These are phyloP conservation scores for Ibidorhyncha struthersii DNA, from an alignment of 2,113 vertebrate species.

Conservation along the genomic window DNA sequence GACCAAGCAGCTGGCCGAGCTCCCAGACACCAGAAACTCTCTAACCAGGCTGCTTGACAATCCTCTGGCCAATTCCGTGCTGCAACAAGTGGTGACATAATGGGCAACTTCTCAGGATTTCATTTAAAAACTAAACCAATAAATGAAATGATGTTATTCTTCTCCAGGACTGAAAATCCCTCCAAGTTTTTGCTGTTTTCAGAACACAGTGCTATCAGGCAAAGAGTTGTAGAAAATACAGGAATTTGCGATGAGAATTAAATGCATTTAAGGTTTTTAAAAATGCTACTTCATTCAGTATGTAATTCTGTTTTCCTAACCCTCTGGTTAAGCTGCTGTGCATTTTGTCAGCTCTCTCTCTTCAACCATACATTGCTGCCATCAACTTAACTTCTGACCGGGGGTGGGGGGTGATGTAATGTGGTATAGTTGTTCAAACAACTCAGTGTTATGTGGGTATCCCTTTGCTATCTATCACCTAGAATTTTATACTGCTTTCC, in stretches of 20 bases:
- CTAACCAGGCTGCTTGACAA: neutral
- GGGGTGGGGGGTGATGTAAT: accelerated
- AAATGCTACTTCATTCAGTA: neutral
- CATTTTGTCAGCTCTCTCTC: neutral
- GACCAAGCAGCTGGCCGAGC: accelerated
- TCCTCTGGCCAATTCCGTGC: neutral
- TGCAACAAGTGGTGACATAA: neutral
- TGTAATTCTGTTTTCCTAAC: neutral
- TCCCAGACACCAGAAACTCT: neutral
- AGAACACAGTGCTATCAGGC: neutral
- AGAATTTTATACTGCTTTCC: neutral
- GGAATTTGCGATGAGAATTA: neutral
- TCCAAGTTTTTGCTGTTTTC: neutral
- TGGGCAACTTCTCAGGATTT: accelerated
- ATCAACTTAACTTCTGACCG: neutral
- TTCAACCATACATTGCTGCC: neutral
- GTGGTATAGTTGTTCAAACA: neutral
- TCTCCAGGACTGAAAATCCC: accelerated
- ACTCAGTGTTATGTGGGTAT: neutral
- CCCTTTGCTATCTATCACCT: neutral
- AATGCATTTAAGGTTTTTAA: neutral
- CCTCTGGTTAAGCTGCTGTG: neutral
- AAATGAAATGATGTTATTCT: neutral
- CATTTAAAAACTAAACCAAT: neutral
- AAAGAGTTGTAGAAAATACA: neutral